Evolutionary conservation across 2,113 vertebrate genomes (phyloP).

Genomic region (Leptodactylus fuscus): DNA sequence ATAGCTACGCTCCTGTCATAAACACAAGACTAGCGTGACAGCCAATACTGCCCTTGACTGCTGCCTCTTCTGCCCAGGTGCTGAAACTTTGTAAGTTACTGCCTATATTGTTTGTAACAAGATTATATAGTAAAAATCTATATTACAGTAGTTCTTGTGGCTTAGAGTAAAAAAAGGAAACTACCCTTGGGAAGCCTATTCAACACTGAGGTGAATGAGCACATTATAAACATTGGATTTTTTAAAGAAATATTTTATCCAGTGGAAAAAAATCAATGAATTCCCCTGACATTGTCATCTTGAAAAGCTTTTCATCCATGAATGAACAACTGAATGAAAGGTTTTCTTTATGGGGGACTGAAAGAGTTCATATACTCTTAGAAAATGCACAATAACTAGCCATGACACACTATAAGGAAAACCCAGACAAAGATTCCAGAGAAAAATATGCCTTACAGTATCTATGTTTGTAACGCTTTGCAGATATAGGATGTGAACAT

Average conservation of each 20-base stretch:
- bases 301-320: slow-evolving; percentile 53
- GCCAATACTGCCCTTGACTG: no score
- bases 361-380: slow-evolving; percentile 50
- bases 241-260: slow-evolving; percentile 63
- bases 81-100: not conserved
- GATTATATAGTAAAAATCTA: not conserved
- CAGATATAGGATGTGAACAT: not conserved
- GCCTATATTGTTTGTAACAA: not conserved
- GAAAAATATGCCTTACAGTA: not conserved
- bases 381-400: slow-evolving; percentile 47
- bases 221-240: slow-evolving; percentile 50
- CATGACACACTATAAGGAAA: slow-evolving; percentile 12
- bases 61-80: no score
- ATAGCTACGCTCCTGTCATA: no score
- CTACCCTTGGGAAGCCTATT: slow-evolving; percentile 24
- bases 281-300: not conserved
- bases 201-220: slow-evolving; percentile 27
- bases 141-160: not conserved
- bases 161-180: slow-evolving; percentile 23
- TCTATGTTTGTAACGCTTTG: not conserved
- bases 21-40: not conserved
- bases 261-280: slow-evolving; percentile 33
- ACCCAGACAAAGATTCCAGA: not conserved
- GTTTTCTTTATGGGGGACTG: slow-evolving; percentile 45
- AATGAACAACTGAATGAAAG: slow-evolving; percentile 59